Base-by-base conservation (phyloP, 2,888 invertebrate species). In the Athetis lepigone region DNA sequence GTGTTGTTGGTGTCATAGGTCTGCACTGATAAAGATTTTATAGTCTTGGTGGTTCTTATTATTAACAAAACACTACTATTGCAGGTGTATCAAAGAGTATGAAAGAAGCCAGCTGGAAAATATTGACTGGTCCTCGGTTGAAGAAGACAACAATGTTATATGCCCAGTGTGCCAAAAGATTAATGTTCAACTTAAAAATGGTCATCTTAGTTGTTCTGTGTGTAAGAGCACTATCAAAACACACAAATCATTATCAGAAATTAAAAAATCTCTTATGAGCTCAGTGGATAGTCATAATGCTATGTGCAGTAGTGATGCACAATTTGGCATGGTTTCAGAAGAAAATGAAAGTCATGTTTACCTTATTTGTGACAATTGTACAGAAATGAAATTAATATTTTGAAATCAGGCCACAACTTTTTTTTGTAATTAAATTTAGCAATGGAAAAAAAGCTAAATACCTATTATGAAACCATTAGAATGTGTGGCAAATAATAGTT, bases 111-210 rank as follows among this genome's bases (percentile, higher is more conserved):
- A 92, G 69, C 71, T 83, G 72, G 88, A 89, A 21, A 85, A 89
- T 79, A 57, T 92, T 73, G 94, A 95, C 78, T 93, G 92, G 93
- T 90, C 91, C 50, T 65, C 81, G 55, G 76, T 92, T 21, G 92
- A 94, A 62, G 81, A 88, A 57, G 89, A 91, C 50, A 82, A 90
- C 43, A 84, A 86, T 77, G 87, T 96, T 1, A 92, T 96, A 73
- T 96, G 96, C 70, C 96, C 95, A 1, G 83, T 96, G 16, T 96
- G 96, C 68, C 90, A 95, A 81, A 91, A 92, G 82, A 72, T 81
- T 11, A 92, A 92, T 75, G 82, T 93, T n/a, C 75, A 80, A 39
- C 70, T 86, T 42, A 37, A 71, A 16, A 80, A 81, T 68, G 77
- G 80, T 9, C 55, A 64, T 16, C 39, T 92, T 9, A 66, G 75